Percentiles rank a stretch among this genome's conserved stretches.
Evolutionary conservation across 2,797 vertebrate genomes (phyloP).

Genomic region (Naso thynnoides): DNA sequence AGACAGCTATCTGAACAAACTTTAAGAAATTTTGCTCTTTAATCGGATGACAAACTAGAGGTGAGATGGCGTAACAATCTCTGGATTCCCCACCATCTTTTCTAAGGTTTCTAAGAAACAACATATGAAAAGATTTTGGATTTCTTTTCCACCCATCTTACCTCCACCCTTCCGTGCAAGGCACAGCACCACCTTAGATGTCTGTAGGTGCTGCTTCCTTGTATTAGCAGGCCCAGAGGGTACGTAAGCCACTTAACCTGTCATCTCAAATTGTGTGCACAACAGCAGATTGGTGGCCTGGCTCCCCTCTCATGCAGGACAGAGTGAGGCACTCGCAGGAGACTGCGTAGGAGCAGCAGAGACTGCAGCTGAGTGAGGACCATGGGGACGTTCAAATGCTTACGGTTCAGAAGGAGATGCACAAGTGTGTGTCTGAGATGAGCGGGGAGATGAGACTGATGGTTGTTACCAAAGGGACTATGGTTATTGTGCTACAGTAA

Average conservation of each 20-base stretch:
- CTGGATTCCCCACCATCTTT: background rate
- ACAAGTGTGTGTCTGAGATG: constrained; percentile 54
- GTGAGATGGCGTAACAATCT: constrained; percentile 10
- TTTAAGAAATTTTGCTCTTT: too few relatives aligned
- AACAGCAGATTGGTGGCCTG: constrained; percentile 67
- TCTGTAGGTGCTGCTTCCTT: constrained; percentile 56
- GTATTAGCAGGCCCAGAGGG: constrained; percentile 74
- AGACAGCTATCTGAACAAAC: too few relatives aligned
- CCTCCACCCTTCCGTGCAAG: constrained; percentile 30
- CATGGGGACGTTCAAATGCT: constrained; percentile 50
- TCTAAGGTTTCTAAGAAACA: constrained; percentile 2
- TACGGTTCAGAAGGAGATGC: constrained; percentile 59
- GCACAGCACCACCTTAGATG: constrained; percentile 45
- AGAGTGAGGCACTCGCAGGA: constrained; percentile 63
- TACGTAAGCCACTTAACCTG: constrained; percentile 84
- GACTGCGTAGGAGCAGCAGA: constrained; percentile 47
- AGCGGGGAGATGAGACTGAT: constrained; percentile 49
- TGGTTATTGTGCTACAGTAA: constrained; percentile 28
- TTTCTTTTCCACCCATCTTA: constrained; percentile 19
- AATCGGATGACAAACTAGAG: background rate
- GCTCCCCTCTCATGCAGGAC: constrained; percentile 46
- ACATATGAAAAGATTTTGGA: constrained; percentile 18
- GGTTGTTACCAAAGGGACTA: constrained; percentile 40
- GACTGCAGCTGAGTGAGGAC: constrained; percentile 54
- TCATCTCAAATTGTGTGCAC: constrained; percentile 81